phyloP scores from a whole-genome alignment of 1,140 invertebrate species.

The Drosophila pallidifrons region DNA sequence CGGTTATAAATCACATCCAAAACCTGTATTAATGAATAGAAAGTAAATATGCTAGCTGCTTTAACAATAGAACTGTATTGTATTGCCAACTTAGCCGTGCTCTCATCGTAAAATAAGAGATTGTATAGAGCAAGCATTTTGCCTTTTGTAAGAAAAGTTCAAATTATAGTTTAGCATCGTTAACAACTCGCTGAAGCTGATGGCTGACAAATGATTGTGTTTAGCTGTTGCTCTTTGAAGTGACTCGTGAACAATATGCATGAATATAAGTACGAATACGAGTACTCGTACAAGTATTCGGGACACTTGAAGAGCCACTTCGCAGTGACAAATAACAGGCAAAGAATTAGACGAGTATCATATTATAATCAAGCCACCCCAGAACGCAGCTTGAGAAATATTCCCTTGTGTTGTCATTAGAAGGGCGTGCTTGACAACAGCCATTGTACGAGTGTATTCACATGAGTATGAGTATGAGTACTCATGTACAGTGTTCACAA shows the following conservation, averaged over 20 bases:
- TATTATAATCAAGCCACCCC: constrained; percentile 53
- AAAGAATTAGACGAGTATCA: constrained; percentile 38
- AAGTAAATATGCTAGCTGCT: too few relatives aligned
- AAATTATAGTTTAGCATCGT: neutral
- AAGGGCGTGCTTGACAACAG: constrained; percentile 32
- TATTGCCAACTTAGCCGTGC: too few relatives aligned
- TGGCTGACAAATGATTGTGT: constrained; percentile 6
- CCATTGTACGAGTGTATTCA: constrained; percentile 10
- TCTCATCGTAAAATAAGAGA: too few relatives aligned
- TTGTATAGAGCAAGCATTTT: neutral
- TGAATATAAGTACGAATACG: neutral
- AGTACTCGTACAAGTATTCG: constrained; percentile 12
- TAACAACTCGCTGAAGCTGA: too few relatives aligned
- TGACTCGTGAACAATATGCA: neutral
- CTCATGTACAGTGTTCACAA: neutral
- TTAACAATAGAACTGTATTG: too few relatives aligned
- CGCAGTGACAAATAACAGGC: constrained; percentile 25
- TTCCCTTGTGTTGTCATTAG: constrained; percentile 68
- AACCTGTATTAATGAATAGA: too few relatives aligned
- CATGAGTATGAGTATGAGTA: neutral
- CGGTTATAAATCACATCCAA: too few relatives aligned
- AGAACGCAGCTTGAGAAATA: constrained; percentile 55
- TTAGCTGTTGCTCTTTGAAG: constrained; percentile 31
- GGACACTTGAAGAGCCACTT: constrained; percentile 16
- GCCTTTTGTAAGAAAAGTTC: neutral